Percentiles rank a stretch among this genome's conserved stretches.
phyloP scores from a whole-genome alignment of 2,797 vertebrate species.

The Peromyscus nudipes region DNA sequence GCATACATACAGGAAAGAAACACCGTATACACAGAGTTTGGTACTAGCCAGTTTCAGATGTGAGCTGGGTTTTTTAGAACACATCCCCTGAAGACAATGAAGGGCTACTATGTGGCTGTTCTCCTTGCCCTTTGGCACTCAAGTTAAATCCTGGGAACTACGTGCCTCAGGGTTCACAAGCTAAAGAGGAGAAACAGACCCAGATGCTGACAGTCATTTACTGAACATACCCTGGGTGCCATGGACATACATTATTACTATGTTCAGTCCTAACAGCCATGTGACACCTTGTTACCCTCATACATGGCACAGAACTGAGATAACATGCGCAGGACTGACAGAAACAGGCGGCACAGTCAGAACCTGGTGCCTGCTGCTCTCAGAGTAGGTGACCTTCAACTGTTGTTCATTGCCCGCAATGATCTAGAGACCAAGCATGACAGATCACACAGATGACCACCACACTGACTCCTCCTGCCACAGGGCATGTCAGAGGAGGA shows the following conservation, averaged over 20 bases:
- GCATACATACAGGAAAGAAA: not conserved
- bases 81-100: not conserved
- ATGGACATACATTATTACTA: not conserved
- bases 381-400: not conserved
- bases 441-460: not conserved
- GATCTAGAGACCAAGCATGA: not conserved
- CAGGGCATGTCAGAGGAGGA: accelerated
- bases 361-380: not conserved
- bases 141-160: not conserved
- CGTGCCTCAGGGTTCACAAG: accelerated
- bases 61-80: not conserved
- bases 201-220: not conserved
- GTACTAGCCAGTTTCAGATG: not conserved
- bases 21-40: no score
- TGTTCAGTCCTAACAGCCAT: not conserved
- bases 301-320: not conserved
- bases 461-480: not conserved
- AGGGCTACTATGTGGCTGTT: not conserved
- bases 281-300: accelerated
- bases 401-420: accelerated
- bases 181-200: not conserved
- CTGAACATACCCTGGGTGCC: not conserved
- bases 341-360: not conserved
- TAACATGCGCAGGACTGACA: accelerated
- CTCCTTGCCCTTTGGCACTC: not conserved